A percentile compares a stretch with the other conserved stretches of the same genome.
Evolutionary conservation across 2,888 invertebrate genomes (phyloP).

Genomic region (Tanytarsus gracilentus): DNA sequence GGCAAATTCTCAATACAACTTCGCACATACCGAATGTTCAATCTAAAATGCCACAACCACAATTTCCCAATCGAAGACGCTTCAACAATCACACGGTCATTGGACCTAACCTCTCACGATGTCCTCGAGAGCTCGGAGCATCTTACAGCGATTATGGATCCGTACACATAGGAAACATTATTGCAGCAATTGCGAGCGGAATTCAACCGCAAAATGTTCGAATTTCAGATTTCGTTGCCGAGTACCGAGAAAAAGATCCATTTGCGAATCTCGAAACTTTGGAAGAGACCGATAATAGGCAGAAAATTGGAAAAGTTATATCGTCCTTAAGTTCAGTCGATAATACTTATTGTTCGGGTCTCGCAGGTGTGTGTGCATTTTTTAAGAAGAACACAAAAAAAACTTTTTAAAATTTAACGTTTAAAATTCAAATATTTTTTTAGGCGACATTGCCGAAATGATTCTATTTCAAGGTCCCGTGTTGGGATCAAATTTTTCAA

Average conservation of each 20-base stretch:
- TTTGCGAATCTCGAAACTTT: slow-evolving; percentile 35
- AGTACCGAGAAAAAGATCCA: slow-evolving; percentile 11
- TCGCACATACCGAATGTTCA: neutral
- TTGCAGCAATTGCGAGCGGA: slow-evolving; percentile 52
- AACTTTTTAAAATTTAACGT: neutral
- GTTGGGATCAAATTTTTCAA: slow-evolving; percentile 44
- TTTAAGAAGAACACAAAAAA: neutral
- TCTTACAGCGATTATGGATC: slow-evolving; percentile 49
- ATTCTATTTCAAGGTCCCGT: slow-evolving; percentile 54
- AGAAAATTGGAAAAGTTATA: slow-evolving; percentile 29
- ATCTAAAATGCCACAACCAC: neutral
- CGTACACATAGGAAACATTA: slow-evolving; percentile 50
- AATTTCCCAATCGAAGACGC: neutral
- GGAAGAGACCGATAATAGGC: slow-evolving; percentile 33
- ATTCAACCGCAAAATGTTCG: slow-evolving; percentile 51
- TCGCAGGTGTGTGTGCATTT: slow-evolving; percentile 51
- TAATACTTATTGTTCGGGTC: slow-evolving; percentile 53
- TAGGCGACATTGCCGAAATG: slow-evolving; percentile 59
- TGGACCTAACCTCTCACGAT: slow-evolving; percentile 37
- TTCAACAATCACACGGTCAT: slow-evolving; percentile 1
- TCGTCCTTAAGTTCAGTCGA: slow-evolving; percentile 39
- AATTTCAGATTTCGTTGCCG: slow-evolving; percentile 43
- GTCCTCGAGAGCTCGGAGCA: slow-evolving; percentile 58
- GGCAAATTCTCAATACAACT: slow-evolving; percentile 33
- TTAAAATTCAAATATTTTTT: slow-evolving; percentile 37